Percentiles rank a stretch among this genome's conserved stretches.
phyloP scores from a whole-genome alignment of 2,797 vertebrate species.

The Anas georgica region DNA sequence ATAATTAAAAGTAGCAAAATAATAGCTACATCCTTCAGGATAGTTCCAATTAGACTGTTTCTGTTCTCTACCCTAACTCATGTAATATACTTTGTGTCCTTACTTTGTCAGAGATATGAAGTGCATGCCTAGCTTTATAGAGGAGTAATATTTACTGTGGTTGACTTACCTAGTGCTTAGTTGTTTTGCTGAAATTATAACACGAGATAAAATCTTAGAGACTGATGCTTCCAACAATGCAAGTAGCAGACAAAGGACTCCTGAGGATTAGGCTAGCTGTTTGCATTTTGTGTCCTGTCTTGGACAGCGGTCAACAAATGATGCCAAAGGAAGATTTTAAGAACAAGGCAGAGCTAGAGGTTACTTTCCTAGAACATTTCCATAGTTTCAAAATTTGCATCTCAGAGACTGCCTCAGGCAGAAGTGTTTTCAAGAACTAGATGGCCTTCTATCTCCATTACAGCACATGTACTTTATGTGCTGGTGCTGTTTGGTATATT shows the following conservation, averaged over 20 bases:
- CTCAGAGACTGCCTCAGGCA: not conserved
- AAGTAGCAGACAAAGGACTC: not conserved
- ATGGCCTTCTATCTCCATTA: not conserved
- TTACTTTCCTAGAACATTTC: not conserved
- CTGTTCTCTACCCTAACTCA: not conserved
- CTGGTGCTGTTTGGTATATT: not conserved
- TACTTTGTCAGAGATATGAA: not conserved
- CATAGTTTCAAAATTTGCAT: not conserved
- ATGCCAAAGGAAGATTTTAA: not conserved
- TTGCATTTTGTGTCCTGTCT: not conserved
- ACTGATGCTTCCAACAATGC: not conserved
- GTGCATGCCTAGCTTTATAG: not conserved
- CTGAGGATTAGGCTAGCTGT: not conserved
- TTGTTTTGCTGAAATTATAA: not conserved
- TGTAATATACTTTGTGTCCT: not conserved
- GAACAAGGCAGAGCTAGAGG: not conserved
- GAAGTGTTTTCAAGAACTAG: not conserved
- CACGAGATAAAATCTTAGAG: not conserved
- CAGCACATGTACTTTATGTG: accelerated
- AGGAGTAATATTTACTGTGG: not conserved
- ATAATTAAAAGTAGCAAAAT: not conserved
- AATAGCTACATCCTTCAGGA: not conserved
- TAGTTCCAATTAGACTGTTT: not conserved
- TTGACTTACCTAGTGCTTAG: not conserved
- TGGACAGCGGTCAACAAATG: not conserved